Evolutionary conservation across 2,797 vertebrate species (phyloP), one percentile per base, ranked within the genome.

Genomic region (Alosa sapidissima): DNA sequence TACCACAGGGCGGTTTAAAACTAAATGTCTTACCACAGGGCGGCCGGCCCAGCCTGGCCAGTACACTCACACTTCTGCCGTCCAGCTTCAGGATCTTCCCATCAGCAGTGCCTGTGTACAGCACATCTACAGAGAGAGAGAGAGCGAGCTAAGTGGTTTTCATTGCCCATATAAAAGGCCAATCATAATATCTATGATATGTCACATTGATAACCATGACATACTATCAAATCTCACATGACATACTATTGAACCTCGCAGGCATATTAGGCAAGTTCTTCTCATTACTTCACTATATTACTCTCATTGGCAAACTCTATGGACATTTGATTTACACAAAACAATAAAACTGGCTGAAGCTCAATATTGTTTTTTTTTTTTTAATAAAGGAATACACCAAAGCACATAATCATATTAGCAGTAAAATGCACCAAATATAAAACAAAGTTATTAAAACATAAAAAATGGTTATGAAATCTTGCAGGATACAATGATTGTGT

Each of bases 101-200:
- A 87, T 99, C 98, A 78, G 97, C 95, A 60, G 98, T 99, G 82
- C 98, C 98, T 51, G 97, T 94, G 86, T 95, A 99, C 0, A 99
- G 83, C 84, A 96, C 96, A 93, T 98, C 98, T 99, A 93, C 81
- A 94, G 89, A 87, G 52, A 36, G 48, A 81, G 48, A 52, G 51
- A 52, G 51, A 52, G 19, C 19, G 54, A 10, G 2, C 24, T 65
- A 11, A 65, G 24, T 65, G 24, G 5, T 33, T 65, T 24, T 62
- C 9, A 62, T 24, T 62, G 60, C 5, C 24, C 62, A 65, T 33
- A 11, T 33, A 28, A 65, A 28, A 28, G 9, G 62, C 24, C 62
- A 11, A 65, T 65, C 24, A 9, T 33, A 65, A 65, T 65, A 65
- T 65, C 62, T 5, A 8, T 9, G 60, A 62, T 33, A 8, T 13